Conservation (phyloP, 2,888 invertebrate genomes). For the Fragum fragum region DNA sequence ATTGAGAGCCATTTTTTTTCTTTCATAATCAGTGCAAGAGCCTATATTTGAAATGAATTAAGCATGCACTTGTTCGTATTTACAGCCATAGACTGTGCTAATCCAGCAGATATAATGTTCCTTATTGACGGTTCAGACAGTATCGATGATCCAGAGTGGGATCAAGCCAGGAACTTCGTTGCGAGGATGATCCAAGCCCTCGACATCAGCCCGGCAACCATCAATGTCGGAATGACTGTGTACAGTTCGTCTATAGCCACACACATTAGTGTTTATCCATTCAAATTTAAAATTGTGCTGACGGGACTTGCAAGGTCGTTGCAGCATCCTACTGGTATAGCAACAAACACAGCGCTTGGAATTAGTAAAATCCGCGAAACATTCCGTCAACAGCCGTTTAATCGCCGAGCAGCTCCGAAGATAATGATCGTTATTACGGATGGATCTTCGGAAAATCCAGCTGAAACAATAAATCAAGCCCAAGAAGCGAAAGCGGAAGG, state of each 20-base stretch:
- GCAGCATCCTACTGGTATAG: conserved; percentile 68
- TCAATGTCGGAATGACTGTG: conserved; percentile 75
- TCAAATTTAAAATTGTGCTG: conserved; percentile 69
- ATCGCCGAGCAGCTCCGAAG: conserved; percentile 69
- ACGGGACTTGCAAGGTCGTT: conserved; percentile 61
- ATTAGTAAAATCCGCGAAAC: conserved; percentile 66
- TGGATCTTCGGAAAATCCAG: conserved; percentile 76
- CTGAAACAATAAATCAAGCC: conserved; percentile 74
- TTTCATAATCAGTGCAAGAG: no score
- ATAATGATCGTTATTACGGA: conserved; percentile 80
- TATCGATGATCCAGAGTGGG: conserved; percentile 76
- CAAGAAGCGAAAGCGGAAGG: conserved; percentile 70
- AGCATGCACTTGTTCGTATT: no score
- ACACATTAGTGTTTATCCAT: conserved; percentile 72
- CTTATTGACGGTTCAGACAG: conserved; percentile 80
- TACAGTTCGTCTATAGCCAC: conserved; percentile 77
- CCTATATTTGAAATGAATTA: no score
- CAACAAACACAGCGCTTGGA: conserved; percentile 71
- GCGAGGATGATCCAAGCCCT: conserved; percentile 74
- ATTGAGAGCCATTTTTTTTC: no score
- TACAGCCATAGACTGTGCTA: conserved; percentile 76
- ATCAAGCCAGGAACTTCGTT: conserved; percentile 71
- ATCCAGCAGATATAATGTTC: conserved; percentile 79
- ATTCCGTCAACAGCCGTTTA: conserved; percentile 60
- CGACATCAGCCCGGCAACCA: conserved; percentile 68